phyloP scores from a whole-genome alignment of 2,888 invertebrate genomes.

The Anagyrus pseudococci region DNA sequence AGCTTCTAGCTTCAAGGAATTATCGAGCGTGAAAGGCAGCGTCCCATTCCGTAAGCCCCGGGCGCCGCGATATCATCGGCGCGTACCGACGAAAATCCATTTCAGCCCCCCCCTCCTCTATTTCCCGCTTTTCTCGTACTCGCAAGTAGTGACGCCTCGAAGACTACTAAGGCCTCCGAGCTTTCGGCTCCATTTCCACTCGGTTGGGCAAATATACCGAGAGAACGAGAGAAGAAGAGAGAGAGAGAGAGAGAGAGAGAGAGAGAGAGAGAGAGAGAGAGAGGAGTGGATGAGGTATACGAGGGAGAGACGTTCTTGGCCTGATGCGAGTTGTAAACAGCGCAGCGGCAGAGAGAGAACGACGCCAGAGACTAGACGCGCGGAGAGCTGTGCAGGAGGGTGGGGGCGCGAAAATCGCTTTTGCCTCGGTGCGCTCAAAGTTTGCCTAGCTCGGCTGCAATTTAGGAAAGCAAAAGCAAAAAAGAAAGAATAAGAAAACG shows the following conservation, averaged over 20 bases:
- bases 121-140: neutral
- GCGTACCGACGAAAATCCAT: too few species aligned
- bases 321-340: neutral
- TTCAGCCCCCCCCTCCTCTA: neutral
- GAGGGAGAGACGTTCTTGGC: neutral
- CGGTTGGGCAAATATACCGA: slow-evolving; percentile 15
- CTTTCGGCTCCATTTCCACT: slow-evolving; percentile 16
- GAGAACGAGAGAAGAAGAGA: too few species aligned
- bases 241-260: too few species aligned
- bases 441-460: too few species aligned
- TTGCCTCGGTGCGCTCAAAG: too few species aligned
- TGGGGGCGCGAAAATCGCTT: too few species aligned
- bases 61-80: slow-evolving; percentile 1
- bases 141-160: neutral
- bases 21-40: slow-evolving; percentile 20
- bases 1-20: neutral
- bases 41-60: neutral
- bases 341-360: too few species aligned
- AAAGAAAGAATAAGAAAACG: too few species aligned
- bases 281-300: neutral
- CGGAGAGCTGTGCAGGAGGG: too few species aligned
- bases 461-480: too few species aligned
- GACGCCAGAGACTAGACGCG: too few species aligned
- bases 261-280: too few species aligned
- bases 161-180: neutral